A percentile compares a stretch with the other conserved stretches of the same genome.
Evolutionary conservation across 2,113 vertebrate species (phyloP).

Genomic region (Dermatemys mawii): DNA sequence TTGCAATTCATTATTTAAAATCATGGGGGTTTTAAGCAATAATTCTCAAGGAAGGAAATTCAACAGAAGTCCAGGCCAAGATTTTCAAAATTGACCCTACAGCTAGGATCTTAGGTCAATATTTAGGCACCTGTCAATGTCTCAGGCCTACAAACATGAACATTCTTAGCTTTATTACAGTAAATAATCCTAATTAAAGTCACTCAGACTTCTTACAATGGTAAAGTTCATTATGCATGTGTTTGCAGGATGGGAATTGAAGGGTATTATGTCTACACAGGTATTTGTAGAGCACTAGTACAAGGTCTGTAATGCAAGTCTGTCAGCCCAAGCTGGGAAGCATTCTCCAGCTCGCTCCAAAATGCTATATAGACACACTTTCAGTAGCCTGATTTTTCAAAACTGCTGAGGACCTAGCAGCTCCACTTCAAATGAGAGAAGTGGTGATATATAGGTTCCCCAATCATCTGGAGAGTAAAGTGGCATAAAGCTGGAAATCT

Average conservation of each 20-base stretch:
- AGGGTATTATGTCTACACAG: background rate
- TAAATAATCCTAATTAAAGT: background rate
- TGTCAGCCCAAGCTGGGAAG: background rate
- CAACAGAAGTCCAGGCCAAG: background rate
- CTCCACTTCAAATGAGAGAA: accelerated
- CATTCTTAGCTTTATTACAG: no score
- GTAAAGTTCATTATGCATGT: accelerated
- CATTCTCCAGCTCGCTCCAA: background rate
- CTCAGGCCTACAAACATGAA: background rate
- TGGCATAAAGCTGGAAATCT: background rate
- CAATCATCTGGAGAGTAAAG: background rate
- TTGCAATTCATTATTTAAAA: background rate
- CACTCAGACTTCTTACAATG: background rate
- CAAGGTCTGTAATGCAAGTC: background rate
- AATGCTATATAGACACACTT: background rate
- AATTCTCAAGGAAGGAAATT: background rate
- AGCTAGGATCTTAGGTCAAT: background rate
- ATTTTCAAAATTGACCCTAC: background rate
- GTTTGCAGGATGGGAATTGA: background rate
- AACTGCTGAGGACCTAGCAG: background rate
- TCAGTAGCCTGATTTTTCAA: accelerated
- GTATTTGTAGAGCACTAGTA: background rate
- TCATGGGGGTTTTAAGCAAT: background rate
- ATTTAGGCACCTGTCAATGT: background rate
- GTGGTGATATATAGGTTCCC: accelerated